phyloP scores from a whole-genome alignment of 2,113 vertebrate species.

The Oreochromis aureus region DNA sequence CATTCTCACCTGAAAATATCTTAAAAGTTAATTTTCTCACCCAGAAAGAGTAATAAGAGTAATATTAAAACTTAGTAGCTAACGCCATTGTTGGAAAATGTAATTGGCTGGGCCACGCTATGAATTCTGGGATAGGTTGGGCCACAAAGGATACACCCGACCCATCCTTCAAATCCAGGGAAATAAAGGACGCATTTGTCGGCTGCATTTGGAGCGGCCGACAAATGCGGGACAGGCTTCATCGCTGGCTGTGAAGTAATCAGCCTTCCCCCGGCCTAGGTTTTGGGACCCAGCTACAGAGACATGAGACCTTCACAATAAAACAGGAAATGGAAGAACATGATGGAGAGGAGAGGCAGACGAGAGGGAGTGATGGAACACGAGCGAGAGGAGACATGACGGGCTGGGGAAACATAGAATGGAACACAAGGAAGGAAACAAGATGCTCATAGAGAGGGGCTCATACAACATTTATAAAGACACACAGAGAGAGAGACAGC shows the following conservation, averaged over 20 bases:
- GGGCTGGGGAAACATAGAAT: background rate
- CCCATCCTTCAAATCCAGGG: background rate
- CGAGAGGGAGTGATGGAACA: accelerated
- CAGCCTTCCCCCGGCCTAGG: too few species aligned
- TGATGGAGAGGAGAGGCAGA: background rate
- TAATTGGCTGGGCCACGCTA: too few species aligned
- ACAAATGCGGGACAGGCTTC: background rate
- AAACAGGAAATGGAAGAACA: accelerated
- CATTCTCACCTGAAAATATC: too few species aligned
- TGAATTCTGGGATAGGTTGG: too few species aligned
- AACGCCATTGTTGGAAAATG: too few species aligned
- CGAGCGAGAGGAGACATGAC: accelerated
- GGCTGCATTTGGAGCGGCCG: accelerated
- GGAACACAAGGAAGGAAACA: background rate
- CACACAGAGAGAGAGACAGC: background rate
- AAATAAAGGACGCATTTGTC: accelerated
- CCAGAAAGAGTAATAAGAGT: too few species aligned
- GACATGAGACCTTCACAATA: accelerated
- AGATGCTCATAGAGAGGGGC: background rate
- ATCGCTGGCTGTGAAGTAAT: background rate
- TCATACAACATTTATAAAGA: background rate
- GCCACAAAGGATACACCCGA: too few species aligned
- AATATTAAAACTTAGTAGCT: too few species aligned
- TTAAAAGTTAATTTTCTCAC: too few species aligned
- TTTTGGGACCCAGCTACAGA: background rate